Conservation (phyloP, 2,797 vertebrate genomes). For the Geotrypetes seraphini region DNA sequence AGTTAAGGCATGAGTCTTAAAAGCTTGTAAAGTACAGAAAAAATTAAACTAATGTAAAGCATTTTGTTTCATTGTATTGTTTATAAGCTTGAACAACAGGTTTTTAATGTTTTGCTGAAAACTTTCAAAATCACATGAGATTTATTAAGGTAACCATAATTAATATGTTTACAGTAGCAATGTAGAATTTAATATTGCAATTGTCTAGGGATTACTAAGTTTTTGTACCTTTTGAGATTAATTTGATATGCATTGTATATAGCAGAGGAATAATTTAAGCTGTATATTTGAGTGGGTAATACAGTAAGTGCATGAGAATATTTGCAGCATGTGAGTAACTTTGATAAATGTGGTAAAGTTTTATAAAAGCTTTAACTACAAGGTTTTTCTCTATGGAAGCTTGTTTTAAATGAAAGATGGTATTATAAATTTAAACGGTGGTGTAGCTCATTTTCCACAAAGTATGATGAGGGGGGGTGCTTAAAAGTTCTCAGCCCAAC, state of each 20-base stretch:
- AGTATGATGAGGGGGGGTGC: no score
- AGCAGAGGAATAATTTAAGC: no score
- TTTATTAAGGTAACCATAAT: conserved; percentile 31
- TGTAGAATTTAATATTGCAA: conserved; percentile 38
- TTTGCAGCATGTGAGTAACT: no score
- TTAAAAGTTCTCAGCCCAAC: no score
- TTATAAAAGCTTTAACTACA: no score
- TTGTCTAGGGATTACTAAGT: conserved; percentile 30
- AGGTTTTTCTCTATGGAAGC: no score
- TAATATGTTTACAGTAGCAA: conserved; percentile 44
- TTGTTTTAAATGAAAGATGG: no score
- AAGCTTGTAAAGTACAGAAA: conserved; percentile 51
- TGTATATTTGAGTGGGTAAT: no score
- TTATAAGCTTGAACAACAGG: conserved; percentile 38
- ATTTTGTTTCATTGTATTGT: conserved; percentile 36
- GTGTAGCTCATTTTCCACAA: no score
- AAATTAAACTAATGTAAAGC: conserved; percentile 51
- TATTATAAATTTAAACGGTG: no score
- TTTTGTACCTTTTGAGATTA: conserved; percentile 50
- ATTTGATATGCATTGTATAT: conserved; percentile 42
- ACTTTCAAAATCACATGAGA: conserved; percentile 24
- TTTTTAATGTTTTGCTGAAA: conserved; percentile 39
- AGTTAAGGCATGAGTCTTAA: conserved; percentile 42
- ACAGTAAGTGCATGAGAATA: no score
- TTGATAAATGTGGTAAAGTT: no score